Conservation (phyloP, 2,797 vertebrate genomes). For the Xenops minutus region DNA sequence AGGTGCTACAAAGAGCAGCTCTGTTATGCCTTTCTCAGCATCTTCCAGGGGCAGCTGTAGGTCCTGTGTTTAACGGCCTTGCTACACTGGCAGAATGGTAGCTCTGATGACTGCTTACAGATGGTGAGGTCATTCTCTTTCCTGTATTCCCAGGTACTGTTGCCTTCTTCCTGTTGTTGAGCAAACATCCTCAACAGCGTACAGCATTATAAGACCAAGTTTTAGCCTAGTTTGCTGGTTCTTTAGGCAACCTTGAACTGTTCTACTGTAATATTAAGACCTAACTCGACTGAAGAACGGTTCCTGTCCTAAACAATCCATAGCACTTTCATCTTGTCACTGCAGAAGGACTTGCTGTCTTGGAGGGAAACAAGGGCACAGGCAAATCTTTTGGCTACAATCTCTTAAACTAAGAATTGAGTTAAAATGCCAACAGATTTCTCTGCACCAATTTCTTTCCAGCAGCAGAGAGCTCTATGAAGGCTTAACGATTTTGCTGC, state of each 20-base stretch:
- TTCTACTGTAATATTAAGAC: neutral
- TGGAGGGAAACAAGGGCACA: neutral
- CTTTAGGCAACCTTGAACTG: neutral
- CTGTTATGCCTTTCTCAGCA: neutral
- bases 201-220: neutral
- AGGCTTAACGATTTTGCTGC: neutral
- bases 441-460: neutral
- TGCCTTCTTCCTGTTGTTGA: neutral
- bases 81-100: fast-evolving
- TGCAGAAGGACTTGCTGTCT: neutral
- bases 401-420: neutral
- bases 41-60: neutral
- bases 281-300: neutral
- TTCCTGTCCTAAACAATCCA: neutral
- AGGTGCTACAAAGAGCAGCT: neutral
- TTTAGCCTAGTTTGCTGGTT: neutral
- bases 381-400: neutral
- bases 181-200: fast-evolving
- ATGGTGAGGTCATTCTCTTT: neutral
- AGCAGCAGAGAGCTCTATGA: neutral
- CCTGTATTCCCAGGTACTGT: fast-evolving
- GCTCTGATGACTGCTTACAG: neutral
- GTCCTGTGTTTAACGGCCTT: fast-evolving
- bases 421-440: neutral
- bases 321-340: neutral